A percentile compares a stretch with the other conserved stretches of the same genome.
phyloP scores from a whole-genome alignment of 2,797 vertebrate species.

The Hydrocynus forskahlii region DNA sequence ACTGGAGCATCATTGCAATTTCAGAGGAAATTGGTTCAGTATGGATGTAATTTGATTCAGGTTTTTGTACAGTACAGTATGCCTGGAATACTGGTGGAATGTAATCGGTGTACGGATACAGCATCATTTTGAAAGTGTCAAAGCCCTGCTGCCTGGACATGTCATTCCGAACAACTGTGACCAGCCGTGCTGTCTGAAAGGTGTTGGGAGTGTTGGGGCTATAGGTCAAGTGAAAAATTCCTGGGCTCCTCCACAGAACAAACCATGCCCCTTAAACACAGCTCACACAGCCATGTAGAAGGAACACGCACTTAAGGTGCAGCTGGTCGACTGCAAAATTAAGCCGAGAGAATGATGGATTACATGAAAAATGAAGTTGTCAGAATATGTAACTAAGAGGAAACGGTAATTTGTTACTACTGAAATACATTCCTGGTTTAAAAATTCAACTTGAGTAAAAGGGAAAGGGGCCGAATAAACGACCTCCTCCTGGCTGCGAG shows the following conservation, averaged over 20 bases:
- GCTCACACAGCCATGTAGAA: neutral
- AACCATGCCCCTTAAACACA: neutral
- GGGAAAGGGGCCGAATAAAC: neutral
- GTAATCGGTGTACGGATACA: too few species aligned
- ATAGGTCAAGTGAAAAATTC: neutral
- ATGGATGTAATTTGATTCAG: neutral
- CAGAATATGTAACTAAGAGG: constrained; percentile 22
- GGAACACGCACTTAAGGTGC: neutral
- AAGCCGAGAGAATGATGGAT: constrained; percentile 9
- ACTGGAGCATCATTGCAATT: too few species aligned
- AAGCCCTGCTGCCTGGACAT: neutral
- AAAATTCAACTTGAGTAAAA: neutral
- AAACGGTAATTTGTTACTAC: constrained; percentile 16
- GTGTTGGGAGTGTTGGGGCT: neutral
- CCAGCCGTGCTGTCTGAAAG: neutral
- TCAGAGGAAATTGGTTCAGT: neutral
- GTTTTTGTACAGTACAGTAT: too few species aligned
- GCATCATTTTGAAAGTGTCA: neutral
- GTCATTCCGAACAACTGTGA: neutral
- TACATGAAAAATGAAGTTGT: constrained; percentile 25
- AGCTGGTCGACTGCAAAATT: constrained; percentile 5
- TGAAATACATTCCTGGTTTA: neutral
- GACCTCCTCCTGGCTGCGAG: neutral
- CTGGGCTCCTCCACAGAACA: neutral
- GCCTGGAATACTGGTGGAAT: neutral